Evolutionary conservation across 2,888 invertebrate species (phyloP).

Genomic region (Leucoptera coffeella): DNA sequence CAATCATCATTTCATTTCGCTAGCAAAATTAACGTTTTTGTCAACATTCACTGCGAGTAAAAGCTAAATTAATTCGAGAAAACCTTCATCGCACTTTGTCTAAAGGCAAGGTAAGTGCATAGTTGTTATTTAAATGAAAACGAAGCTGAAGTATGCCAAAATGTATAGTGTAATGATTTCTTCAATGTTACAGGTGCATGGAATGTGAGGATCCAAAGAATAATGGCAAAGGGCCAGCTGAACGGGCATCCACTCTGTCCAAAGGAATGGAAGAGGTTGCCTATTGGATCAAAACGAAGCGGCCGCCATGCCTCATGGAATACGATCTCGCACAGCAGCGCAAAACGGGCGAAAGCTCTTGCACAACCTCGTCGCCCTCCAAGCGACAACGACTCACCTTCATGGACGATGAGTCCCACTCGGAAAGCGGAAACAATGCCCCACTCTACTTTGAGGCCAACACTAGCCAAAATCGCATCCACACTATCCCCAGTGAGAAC

Average conservation of each 20-base stretch:
- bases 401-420: constrained; percentile 22
- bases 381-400: constrained; percentile 26
- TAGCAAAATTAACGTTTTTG: too few species aligned
- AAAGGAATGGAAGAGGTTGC: constrained; percentile 42
- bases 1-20: too few species aligned
- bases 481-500: constrained; percentile 13
- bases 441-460: constrained; percentile 29
- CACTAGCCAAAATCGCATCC: constrained; percentile 12
- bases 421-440: constrained; percentile 18
- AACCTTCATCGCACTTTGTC: too few species aligned
- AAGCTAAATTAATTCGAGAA: too few species aligned
- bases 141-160: too few species aligned
- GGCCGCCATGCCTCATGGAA: constrained; percentile 38
- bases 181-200: constrained; percentile 22
- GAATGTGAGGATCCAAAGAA: constrained; percentile 17
- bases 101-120: too few species aligned
- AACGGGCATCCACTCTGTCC: background rate
- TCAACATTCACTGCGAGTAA: too few species aligned
- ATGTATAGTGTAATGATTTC: background rate
- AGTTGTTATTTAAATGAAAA: too few species aligned
- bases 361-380: constrained; percentile 17
- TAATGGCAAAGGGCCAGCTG: constrained; percentile 10
- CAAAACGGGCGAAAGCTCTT: constrained; percentile 17
- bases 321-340: constrained; percentile 24
- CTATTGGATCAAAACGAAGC: constrained; percentile 37